Base-by-base conservation (phyloP, 1,140 invertebrate species). In the Drosophila asahinai region DNA sequence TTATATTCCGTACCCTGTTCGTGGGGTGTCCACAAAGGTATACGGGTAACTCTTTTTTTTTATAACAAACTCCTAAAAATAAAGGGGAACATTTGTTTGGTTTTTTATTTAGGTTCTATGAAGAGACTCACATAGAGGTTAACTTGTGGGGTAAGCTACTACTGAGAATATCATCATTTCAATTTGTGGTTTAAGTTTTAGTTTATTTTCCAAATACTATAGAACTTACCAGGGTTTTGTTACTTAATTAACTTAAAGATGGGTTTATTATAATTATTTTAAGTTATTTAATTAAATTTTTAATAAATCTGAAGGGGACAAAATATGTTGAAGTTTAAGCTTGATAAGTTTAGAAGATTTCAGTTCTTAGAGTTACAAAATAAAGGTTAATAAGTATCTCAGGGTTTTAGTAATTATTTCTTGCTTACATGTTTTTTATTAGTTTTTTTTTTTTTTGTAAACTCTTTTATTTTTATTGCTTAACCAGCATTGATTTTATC, bases 401-500 rank as follows among this genome's bases (percentile, higher is more conserved):
- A n/a, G 15, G 14, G 6, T 19, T 17, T 12, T 36, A n/a, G 40
- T 55, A 67, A 55, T 71, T 67, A 65, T 30, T 67, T 66, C 5
- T 54, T 38, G 5, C 6, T 36, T 66, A 11, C 15, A 47, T 54
- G 30, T 48, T 64, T 43, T 64, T 58, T 49, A 48, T 4, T 12
- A n/a, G 30, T n/a, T 19, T 22, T 17, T 49, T 52, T 49, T 52
- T 22, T 68, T 38, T 49, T 52, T 22, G 62, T 38, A 30, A 30
- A 7, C 43, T 40, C 38, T 14, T 25, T 33, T 22, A 55, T 25
- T 25, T 19, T n/a, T 49, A 19, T 22, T 64, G 52, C 61, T 33
- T 38, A 66, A 68, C 78, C 72, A 82, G 65, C 63, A 71, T 80
- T 87, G 83, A 87, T 87, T 87, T 81, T 89, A 87, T 87, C 84